A percentile compares a stretch with the other conserved stretches of the same genome.
These are phyloP conservation scores for Sarcophaga rosellei DNA, from an alignment of 2,888 invertebrate species.

Conservation along the genomic window DNA sequence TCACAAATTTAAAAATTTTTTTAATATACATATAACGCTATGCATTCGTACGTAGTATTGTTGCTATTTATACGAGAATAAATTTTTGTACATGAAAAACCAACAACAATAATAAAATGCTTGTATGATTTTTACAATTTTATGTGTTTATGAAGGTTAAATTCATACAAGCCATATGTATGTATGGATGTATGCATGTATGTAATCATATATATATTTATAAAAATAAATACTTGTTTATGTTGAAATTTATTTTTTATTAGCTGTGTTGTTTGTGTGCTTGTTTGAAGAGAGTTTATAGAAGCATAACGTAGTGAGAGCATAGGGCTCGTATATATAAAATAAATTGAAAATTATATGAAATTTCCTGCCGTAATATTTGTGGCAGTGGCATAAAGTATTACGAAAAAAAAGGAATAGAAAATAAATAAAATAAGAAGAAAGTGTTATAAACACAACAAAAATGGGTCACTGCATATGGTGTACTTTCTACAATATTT, in stretches of 20 bases:
- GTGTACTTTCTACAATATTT: neutral
- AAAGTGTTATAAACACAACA: neutral
- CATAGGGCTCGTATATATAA: neutral
- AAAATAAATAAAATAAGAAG: neutral
- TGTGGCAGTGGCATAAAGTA: neutral
- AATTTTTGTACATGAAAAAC: neutral
- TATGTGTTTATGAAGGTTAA: conserved; percentile 28
- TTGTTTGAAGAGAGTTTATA: conserved; percentile 2
- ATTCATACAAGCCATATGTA: neutral
- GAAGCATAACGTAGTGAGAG: neutral
- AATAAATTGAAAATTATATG: conserved; percentile 36
- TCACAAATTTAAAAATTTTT: too few species aligned
- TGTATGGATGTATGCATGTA: neutral
- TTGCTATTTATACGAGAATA: neutral
- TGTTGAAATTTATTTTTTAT: conserved; percentile 22
- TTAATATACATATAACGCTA: too few species aligned
- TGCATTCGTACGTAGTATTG: too few species aligned
- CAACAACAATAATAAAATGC: neutral
- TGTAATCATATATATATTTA: neutral
- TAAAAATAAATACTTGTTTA: conserved; percentile 55
- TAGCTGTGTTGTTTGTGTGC: neutral
- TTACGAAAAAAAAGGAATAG: neutral
- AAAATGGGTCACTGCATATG: conserved; percentile 6
- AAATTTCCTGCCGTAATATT: neutral
- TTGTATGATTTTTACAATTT: too few species aligned